These are phyloP conservation scores for Phyto melanocephala DNA, from an alignment of 2,888 invertebrate species.

Conservation along the genomic window DNA sequence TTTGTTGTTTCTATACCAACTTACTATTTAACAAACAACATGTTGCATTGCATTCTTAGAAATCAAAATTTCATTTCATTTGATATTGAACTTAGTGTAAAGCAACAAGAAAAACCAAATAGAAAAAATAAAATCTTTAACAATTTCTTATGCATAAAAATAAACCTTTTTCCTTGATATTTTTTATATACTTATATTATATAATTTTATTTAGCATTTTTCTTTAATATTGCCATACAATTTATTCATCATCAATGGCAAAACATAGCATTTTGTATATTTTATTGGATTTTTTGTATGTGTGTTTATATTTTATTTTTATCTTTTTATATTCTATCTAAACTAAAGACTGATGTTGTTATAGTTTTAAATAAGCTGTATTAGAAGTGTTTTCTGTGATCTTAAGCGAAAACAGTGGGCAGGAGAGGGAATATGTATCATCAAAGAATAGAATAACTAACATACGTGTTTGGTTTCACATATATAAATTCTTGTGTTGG, in stretches of 20 bases:
- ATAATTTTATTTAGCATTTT: background rate
- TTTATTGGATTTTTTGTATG: background rate
- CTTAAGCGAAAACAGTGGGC: slow-evolving; percentile 5
- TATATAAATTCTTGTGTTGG: slow-evolving; percentile 41
- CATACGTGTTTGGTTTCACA: slow-evolving; percentile 9
- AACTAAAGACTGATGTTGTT: background rate
- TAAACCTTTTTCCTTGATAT: slow-evolving; percentile 2
- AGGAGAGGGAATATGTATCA: background rate
- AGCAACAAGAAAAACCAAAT: background rate
- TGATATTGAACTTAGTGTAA: slow-evolving; percentile 10
- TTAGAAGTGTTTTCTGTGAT: slow-evolving; percentile 71
- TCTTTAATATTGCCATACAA: slow-evolving; percentile 2
- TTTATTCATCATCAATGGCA: slow-evolving; percentile 17
- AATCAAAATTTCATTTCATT: slow-evolving; percentile 18
- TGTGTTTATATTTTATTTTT: background rate
- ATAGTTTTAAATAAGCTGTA: slow-evolving; percentile 67
- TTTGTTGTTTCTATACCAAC: background rate
- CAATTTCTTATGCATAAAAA: slow-evolving; percentile 17
- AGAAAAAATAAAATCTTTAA: background rate
- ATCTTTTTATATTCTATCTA: background rate
- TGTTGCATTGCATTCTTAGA: slow-evolving; percentile 36
- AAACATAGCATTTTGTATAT: background rate
- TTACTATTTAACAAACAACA: slow-evolving; percentile 12
- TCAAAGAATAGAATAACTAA: slow-evolving; percentile 7
- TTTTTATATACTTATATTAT: slow-evolving; percentile 31